Base-by-base conservation (phyloP, 2,888 invertebrate genomes). In the Scaptomyza caliginosa region DNA sequence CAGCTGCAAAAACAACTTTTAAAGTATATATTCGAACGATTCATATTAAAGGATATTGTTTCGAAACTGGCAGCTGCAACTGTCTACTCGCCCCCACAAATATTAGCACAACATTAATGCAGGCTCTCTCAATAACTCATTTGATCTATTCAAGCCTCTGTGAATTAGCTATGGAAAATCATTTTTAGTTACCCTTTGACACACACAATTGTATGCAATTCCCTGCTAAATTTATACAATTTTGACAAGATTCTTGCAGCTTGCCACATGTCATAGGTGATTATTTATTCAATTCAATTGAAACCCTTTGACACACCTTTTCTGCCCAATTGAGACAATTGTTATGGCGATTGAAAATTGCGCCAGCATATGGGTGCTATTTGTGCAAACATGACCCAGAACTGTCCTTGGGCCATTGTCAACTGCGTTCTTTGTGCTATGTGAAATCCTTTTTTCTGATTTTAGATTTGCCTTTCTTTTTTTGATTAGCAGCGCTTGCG, bases 351-450 rank as follows among this genome's bases (percentile, higher is more conserved):
- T 40, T 32, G 62, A 46, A 51, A 42, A 42, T 68, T 48, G 40
- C 28, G 46, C 58, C 70, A 32, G 76, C 56, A 52, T 16, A 24
- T n/a, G n/a, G 58, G 5, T 26, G 57, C 34, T 63, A 49, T 78
- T 82, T 78, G 70, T 67, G 68, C 71, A 82, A 82, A 82, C 65
- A 74, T 79, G 70, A 67, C 68, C 70, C 48, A 74, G 51, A 77
- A 68, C 50, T 77, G 64, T 77, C 66, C 23, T 2, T 43, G 46
- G 2, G 19, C 36, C 49, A 52, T 68, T 65, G 57, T 67, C 58
- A 52, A 63, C 24, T 40, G 40, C 2, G 5, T 36, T 10, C 50
- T 40, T 67, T 72, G 58, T 59, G 11, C 7, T 10, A n/a, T 13
- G 32, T 21, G 36, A 26, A 57, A 66, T 57, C 57, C 66, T 57